These are phyloP conservation scores for Nesoenas mayeri DNA, from an alignment of 2,113 vertebrate genomes.

Conservation along the genomic window DNA sequence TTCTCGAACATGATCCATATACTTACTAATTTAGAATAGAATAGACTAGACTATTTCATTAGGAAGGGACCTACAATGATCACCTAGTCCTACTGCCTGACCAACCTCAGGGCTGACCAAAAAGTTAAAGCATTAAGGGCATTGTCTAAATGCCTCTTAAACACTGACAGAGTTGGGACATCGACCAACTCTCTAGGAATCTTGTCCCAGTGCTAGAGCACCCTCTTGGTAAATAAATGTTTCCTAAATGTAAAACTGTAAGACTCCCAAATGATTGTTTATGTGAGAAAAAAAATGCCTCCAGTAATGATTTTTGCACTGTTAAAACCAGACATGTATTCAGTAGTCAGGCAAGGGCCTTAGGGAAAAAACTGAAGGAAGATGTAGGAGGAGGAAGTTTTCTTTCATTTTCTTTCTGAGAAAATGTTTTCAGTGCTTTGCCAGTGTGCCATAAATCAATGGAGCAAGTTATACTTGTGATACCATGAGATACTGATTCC, in stretches of 20 bases:
- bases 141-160: no score
- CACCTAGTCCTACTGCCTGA: background rate
- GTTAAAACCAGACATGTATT: background rate
- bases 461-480: background rate
- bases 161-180: no score
- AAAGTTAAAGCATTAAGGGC: no score
- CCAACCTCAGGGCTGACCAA: no score
- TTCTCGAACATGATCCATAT: background rate
- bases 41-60: background rate
- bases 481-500: background rate
- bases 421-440: background rate
- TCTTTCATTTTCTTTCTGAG: background rate
- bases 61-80: background rate
- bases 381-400: background rate
- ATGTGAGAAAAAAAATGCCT: background rate
- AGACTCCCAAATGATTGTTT: background rate
- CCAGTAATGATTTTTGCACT: background rate
- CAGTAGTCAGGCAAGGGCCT: background rate
- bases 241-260: background rate
- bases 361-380: background rate
- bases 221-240: background rate
- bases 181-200: no score
- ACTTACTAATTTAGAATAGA: background rate
- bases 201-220: background rate
- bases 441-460: background rate